phyloP scores from a whole-genome alignment of 2,113 vertebrate genomes.

The Regulus satrapa region DNA sequence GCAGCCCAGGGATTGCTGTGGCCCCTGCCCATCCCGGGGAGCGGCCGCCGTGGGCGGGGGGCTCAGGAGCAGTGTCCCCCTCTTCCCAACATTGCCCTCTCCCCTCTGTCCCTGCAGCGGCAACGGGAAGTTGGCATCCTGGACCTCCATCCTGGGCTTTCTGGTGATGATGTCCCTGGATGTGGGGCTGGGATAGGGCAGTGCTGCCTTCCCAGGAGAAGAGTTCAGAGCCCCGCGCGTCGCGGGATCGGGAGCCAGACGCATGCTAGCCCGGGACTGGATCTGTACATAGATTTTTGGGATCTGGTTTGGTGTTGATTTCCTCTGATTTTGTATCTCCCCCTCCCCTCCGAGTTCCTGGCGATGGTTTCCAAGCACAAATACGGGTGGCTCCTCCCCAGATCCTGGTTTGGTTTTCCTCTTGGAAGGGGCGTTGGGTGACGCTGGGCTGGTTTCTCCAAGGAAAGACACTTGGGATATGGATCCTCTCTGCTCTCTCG shows the following conservation, averaged over 20 bases:
- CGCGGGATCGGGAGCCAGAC: background rate
- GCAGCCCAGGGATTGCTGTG: background rate
- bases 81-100: fast-evolving
- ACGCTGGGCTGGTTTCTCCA: background rate
- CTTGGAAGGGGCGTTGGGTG: background rate
- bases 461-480: background rate
- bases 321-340: conserved; percentile 16
- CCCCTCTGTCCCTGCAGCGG: conserved; percentile 74
- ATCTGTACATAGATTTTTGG: background rate
- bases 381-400: background rate
- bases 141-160: conserved; percentile 90
- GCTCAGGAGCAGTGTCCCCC: background rate
- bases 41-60: background rate
- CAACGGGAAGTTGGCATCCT: conserved; percentile 92
- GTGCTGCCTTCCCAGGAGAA: fast-evolving
- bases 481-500: background rate
- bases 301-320: conserved; percentile 37
- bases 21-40: background rate
- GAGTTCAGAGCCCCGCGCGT: background rate
- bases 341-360: background rate
- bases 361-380: conserved; percentile 37
- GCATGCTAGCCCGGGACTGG: background rate
- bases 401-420: background rate
- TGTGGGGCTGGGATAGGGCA: conserved; percentile 85
- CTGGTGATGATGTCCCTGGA: conserved; percentile 99